Conservation (phyloP, 37 sponge, comb jelly and placozoan genomes). For the Agelas oroides region DNA sequence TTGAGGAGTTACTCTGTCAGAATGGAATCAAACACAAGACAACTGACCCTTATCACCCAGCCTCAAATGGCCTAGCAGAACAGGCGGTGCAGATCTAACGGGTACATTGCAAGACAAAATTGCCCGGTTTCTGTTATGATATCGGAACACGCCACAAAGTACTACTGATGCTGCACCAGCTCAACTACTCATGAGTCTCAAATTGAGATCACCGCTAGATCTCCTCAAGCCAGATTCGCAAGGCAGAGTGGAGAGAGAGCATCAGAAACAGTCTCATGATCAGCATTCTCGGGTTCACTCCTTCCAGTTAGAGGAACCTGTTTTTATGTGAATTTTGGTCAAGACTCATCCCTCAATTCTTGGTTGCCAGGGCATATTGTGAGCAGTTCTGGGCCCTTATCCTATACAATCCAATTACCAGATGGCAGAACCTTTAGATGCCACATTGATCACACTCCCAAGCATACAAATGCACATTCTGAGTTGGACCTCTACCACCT, state of each 20-base stretch:
- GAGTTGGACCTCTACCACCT: too few relatives aligned
- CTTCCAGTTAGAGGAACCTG: too few relatives aligned
- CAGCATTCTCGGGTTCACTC: too few relatives aligned
- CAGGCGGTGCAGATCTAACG: not conserved
- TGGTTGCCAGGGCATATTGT: too few relatives aligned
- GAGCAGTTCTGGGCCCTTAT: too few relatives aligned
- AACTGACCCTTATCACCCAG: not conserved
- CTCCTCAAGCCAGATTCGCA: constrained; percentile 6
- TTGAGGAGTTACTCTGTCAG: not conserved
- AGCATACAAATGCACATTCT: too few relatives aligned
- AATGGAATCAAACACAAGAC: not conserved
- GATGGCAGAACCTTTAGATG: too few relatives aligned
- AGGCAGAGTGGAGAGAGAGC: not conserved
- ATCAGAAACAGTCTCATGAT: too few relatives aligned
- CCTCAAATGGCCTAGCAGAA: constrained; percentile 18
- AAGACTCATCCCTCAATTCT: too few relatives aligned
- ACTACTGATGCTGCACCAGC: constrained; percentile 20
- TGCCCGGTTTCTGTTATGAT: constrained; percentile 19
- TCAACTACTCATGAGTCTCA: constrained; percentile 19
- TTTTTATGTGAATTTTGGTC: too few relatives aligned
- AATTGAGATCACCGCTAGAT: constrained; percentile 3
- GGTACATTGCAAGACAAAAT: not conserved
- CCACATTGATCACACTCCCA: too few relatives aligned
- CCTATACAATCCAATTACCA: too few relatives aligned
- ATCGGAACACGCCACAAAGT: constrained; percentile 16